Evolutionary conservation across 2,888 invertebrate genomes (phyloP).

Genomic region (Folsomia candida): DNA sequence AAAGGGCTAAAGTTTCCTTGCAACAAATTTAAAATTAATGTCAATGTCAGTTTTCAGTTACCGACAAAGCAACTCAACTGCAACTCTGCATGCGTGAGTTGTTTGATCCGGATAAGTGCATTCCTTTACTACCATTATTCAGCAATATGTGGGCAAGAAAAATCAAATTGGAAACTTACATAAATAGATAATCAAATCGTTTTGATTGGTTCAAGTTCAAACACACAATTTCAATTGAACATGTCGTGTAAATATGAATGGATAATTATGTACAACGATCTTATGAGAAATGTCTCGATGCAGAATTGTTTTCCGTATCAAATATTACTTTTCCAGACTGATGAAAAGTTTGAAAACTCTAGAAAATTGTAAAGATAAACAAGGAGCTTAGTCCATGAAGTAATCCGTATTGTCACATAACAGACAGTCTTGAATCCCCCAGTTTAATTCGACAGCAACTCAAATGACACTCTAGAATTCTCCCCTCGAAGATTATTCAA

Average conservation of each 20-base stretch:
- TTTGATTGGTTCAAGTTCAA: too few relatives aligned
- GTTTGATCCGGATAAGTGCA: neutral
- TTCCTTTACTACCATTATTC: too few relatives aligned
- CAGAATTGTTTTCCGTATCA: too few relatives aligned
- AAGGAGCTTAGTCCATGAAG: neutral
- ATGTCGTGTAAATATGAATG: too few relatives aligned
- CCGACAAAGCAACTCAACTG: neutral
- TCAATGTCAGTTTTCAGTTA: neutral
- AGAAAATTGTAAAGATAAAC: neutral
- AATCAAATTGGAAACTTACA: too few relatives aligned
- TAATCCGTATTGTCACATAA: constrained; percentile 6
- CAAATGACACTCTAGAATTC: neutral
- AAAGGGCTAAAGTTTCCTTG: constrained; percentile 1
- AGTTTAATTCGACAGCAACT: neutral
- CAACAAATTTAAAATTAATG: neutral
- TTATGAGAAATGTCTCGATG: too few relatives aligned
- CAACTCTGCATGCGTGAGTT: neutral
- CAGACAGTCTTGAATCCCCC: neutral
- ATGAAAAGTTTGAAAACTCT: too few relatives aligned
- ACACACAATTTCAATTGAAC: too few relatives aligned
- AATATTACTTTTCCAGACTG: too few relatives aligned
- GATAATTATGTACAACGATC: too few relatives aligned
- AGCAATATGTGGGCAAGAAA: too few relatives aligned
- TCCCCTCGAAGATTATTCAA: neutral
- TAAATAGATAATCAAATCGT: too few relatives aligned